Evolutionary conservation across 92 coral and sea anemone species (phyloP).

Genomic region (Porites divaricata): DNA sequence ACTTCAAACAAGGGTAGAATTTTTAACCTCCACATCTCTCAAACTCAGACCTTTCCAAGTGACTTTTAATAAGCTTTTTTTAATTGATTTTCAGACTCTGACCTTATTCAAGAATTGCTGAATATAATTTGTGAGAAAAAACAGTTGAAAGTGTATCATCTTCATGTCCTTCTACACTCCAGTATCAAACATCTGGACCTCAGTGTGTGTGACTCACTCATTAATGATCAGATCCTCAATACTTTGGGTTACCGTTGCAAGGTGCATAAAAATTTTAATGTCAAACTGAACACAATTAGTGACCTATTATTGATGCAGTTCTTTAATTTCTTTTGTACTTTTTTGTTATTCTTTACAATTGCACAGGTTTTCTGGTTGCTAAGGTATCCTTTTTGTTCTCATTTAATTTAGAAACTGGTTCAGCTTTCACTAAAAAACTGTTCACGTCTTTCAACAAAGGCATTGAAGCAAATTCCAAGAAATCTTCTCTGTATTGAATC

Average conservation of each 20-base stretch:
- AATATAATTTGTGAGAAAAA: slow-evolving; percentile 62
- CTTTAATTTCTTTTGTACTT: neutral
- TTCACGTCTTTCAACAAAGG: slow-evolving; percentile 61
- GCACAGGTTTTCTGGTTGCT: neutral
- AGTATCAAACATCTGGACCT: slow-evolving; percentile 68
- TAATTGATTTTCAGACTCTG: slow-evolving; percentile 53
- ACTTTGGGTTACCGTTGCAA: slow-evolving; percentile 65
- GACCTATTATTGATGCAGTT: too few species aligned
- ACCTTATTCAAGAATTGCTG: slow-evolving; percentile 74
- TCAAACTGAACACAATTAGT: neutral
- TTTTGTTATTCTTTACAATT: neutral
- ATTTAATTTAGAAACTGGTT: slow-evolving; percentile 76
- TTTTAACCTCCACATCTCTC: too few species aligned
- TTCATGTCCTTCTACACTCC: slow-evolving; percentile 69
- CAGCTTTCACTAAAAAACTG: slow-evolving; percentile 78
- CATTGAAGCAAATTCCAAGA: slow-evolving; percentile 59
- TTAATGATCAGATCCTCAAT: slow-evolving; percentile 61
- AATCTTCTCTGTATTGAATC: slow-evolving; percentile 58
- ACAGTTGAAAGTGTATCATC: slow-evolving; percentile 60
- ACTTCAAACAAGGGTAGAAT: too few species aligned
- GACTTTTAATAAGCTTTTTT: neutral
- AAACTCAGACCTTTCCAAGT: neutral
- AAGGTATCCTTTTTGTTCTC: neutral
- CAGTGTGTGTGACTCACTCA: slow-evolving; percentile 69
- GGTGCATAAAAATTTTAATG: slow-evolving; percentile 51